phyloP scores from a whole-genome alignment of 2,797 vertebrate genomes.

The Distichodus sexfasciatus region DNA sequence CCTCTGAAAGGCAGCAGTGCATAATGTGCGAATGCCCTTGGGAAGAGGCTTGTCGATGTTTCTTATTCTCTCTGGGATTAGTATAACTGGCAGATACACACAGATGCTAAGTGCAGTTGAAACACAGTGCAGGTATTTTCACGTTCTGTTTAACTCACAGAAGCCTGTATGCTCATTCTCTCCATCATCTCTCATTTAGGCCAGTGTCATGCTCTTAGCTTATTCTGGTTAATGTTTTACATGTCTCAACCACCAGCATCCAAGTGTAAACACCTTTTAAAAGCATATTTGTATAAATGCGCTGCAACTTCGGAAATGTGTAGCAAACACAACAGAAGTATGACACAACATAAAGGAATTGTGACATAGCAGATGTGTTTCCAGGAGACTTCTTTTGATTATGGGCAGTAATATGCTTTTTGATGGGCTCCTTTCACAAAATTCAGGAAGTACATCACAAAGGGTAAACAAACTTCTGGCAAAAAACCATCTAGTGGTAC shows the following conservation, averaged over 20 bases:
- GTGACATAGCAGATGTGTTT: too few species aligned
- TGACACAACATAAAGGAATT: too few species aligned
- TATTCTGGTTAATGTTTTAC: neutral
- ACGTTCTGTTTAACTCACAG: constrained; percentile 66
- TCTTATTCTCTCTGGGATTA: constrained; percentile 65
- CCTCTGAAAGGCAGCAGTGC: constrained; percentile 50
- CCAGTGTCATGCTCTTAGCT: neutral
- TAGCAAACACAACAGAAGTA: too few species aligned
- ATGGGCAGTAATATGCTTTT: too few species aligned
- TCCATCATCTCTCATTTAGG: neutral
- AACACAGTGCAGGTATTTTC: constrained; percentile 61
- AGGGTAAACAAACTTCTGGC: too few species aligned
- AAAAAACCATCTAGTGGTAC: too few species aligned
- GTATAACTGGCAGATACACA: constrained; percentile 66
- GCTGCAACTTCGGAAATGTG: too few species aligned
- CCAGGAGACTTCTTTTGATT: too few species aligned
- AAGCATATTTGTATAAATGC: neutral
- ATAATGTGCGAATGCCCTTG: constrained; percentile 41
- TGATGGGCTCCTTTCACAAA: too few species aligned
- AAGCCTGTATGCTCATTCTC: neutral
- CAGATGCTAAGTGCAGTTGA: constrained; percentile 66
- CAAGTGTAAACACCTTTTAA: neutral
- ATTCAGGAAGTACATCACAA: too few species aligned
- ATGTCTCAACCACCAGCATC: neutral
- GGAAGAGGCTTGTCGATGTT: constrained; percentile 62